Conservation (phyloP, 2,888 invertebrate genomes). For the Lasioglossum figueresi region DNA sequence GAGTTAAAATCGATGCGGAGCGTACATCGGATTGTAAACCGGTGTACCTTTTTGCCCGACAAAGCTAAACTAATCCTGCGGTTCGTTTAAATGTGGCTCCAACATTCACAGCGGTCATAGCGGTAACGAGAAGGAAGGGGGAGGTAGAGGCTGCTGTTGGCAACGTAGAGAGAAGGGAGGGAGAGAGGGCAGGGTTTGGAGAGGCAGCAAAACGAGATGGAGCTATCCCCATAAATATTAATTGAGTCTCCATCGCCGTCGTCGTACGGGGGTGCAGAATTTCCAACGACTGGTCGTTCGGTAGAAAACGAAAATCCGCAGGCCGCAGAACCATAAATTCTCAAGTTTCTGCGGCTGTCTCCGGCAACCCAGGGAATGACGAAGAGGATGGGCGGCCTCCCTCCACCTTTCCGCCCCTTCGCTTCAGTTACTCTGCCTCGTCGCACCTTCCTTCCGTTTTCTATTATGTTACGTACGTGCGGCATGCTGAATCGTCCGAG, state of each 20-base stretch:
- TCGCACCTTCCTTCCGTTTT: conserved; percentile 73
- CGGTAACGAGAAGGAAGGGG: neutral
- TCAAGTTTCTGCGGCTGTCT: conserved; percentile 79
- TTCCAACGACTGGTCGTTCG: conserved; percentile 66
- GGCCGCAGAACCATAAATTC: conserved; percentile 76
- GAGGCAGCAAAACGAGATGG: conserved; percentile 43
- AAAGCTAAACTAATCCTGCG: conserved; percentile 57
- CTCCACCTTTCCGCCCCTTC: conserved; percentile 36
- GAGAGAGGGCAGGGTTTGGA: neutral
- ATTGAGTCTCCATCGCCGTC: conserved; percentile 68
- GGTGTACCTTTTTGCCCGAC: conserved; percentile 54
- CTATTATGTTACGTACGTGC: conserved; percentile 72
- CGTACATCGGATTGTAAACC: conserved; percentile 46
- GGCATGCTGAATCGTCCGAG: conserved; percentile 50
- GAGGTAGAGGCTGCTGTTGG: neutral
- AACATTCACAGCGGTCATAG: conserved; percentile 10
- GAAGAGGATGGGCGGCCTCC: conserved; percentile 52
- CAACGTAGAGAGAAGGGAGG: neutral
- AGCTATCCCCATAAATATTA: conserved; percentile 73
- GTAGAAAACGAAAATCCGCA: conserved; percentile 74
- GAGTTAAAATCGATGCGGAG: conserved; percentile 58
- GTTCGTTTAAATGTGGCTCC: conserved; percentile 30
- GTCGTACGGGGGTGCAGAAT: conserved; percentile 63
- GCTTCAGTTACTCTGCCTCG: conserved; percentile 60
- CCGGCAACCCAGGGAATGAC: conserved; percentile 70